Base-by-base conservation (phyloP, 2,797 vertebrate species). In the Anguilla obscura region DNA sequence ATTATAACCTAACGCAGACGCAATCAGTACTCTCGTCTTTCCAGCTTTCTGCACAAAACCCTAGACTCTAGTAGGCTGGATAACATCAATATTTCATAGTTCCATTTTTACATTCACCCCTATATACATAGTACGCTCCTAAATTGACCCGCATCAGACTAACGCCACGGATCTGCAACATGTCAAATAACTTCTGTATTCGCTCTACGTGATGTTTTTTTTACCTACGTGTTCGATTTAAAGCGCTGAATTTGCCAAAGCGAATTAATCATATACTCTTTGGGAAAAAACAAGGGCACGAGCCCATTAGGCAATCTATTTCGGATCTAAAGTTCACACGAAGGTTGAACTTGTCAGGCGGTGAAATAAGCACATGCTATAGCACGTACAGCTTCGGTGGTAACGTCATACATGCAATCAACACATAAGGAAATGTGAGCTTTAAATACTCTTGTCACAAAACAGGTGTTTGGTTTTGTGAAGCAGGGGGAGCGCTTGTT, bases 321-420 rank as follows among this genome's bases (percentile, higher is more conserved):
- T 83, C 79, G 50, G 45, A n/a, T 83, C 40, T 50, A n/a, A 83
- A 83, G 79, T 83, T 83, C 79, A 83, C 21, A 83, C 79, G 79
- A 83, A 83, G 79, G 79, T 83, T 83, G 40, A 83, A 83, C 40
- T n/a, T 48, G 48, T 50, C 45, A 21, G 5, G 45, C 71, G 71
- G 14, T 16, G 6, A 18, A 74, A 74, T n/a, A n/a, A 24, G 63
- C n/a, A 4, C 54, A 18, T 7, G 63, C 21, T 33, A 74, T 21
- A 76, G 14, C 71, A 40, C 33, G 33, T 36, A 33, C 0, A 18
- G 12, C 2, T 74, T 8, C 30, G 69, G 3, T 40, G 33, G 33
- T 7, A 40, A 76, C 33, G 71, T 36, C 3, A 76, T 33, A 40
- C 30, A 76, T 33, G 40, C 71, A 33, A 76, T 76, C 79, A 83